phyloP scores from a whole-genome alignment of 2,888 invertebrate species.

The Sinodicranocentrus sp. region DNA sequence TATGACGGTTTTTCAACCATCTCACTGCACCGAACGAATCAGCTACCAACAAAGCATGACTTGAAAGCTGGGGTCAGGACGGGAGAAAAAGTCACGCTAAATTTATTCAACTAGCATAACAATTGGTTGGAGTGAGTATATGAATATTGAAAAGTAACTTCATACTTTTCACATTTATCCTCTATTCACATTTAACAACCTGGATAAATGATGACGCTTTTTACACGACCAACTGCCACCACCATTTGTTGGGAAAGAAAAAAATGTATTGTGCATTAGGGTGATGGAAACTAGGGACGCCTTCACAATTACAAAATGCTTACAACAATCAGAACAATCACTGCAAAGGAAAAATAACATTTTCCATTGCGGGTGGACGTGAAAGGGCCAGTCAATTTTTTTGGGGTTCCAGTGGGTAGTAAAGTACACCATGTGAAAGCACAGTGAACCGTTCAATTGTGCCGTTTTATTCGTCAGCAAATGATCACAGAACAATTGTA shows the following conservation, averaged over 20 bases:
- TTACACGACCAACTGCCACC: constrained; percentile 42
- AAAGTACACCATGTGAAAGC: no score
- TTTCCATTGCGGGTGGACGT: background rate
- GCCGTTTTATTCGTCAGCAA: constrained; percentile 8
- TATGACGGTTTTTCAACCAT: background rate
- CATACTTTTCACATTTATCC: constrained; percentile 50
- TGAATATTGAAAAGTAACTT: constrained; percentile 46
- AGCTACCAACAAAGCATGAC: background rate
- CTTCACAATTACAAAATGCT: constrained; percentile 62
- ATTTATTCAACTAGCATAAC: constrained; percentile 25
- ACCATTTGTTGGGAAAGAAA: constrained; percentile 28
- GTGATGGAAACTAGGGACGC: constrained; percentile 49
- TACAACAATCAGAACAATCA: constrained; percentile 41
- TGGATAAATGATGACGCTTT: constrained; percentile 62
- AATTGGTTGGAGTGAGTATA: background rate
- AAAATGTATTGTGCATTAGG: constrained; percentile 20
- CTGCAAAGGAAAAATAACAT: constrained; percentile 18
- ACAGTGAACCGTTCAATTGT: constrained; percentile 44
- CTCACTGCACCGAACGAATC: background rate
- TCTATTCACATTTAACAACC: constrained; percentile 30
- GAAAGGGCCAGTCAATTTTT: constrained; percentile 35
- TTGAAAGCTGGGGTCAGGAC: background rate
- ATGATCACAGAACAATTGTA: constrained; percentile 41
- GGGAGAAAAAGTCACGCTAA: constrained; percentile 47
- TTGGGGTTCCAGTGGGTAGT: no score